Evolutionary conservation across 1,140 invertebrate genomes (phyloP).

Genomic region (Aphelinus certus): DNA sequence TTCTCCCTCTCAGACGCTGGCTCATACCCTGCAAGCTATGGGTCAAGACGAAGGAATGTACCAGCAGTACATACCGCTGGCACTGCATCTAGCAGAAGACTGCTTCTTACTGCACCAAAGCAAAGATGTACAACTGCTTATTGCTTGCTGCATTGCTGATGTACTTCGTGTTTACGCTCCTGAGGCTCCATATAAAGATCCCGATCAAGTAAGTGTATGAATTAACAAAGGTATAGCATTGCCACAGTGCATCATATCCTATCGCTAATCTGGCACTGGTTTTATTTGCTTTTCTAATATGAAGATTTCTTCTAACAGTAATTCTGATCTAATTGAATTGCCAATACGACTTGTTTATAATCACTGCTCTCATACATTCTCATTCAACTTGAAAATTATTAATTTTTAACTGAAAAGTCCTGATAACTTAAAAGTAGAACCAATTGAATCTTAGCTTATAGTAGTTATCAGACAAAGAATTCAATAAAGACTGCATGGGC

Average conservation of each 20-base stretch:
- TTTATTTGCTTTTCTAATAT: too few species aligned
- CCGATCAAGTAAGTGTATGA: slow-evolving; percentile 76
- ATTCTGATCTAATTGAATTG: too few species aligned
- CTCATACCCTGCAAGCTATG: slow-evolving; percentile 95
- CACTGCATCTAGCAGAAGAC: slow-evolving; percentile 93
- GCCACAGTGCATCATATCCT: not conserved
- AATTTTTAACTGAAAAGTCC: slow-evolving; percentile 17
- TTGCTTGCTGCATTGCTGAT: slow-evolving; percentile 97
- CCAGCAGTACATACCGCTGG: slow-evolving; percentile 91
- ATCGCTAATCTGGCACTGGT: too few species aligned
- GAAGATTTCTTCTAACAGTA: too few species aligned
- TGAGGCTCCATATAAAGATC: slow-evolving; percentile 97
- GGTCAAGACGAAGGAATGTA: slow-evolving; percentile 94
- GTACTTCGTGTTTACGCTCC: slow-evolving; percentile 97
- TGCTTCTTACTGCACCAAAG: slow-evolving; percentile 90
- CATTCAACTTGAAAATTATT: not conserved
- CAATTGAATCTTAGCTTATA: slow-evolving; percentile 22
- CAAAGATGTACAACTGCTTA: slow-evolving; percentile 92
- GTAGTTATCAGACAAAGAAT: slow-evolving; percentile 4
- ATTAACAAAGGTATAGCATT: not conserved
- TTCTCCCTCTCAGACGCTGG: slow-evolving; percentile 74
- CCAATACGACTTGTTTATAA: too few species aligned
- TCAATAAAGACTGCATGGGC: too few species aligned
- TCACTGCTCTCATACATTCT: too few species aligned
- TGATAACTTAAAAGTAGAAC: not conserved